phyloP scores from a whole-genome alignment of 1,140 invertebrate species.

The Lerema accius region DNA sequence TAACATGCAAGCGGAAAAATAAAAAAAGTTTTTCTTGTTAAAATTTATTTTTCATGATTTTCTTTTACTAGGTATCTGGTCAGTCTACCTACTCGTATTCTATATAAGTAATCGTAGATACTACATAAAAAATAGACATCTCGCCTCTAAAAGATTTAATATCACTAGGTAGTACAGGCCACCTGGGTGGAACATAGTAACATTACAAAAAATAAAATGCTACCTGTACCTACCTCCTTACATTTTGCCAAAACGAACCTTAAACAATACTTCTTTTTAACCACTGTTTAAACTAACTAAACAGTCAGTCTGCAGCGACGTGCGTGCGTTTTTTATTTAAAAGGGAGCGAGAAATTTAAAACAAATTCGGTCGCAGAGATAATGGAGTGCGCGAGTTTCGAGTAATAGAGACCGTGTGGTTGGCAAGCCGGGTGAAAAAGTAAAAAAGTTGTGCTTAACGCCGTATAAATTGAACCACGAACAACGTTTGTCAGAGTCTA shows the following conservation, averaged over 20 bases:
- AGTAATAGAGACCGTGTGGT: conserved; percentile 71
- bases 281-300: background rate
- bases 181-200: too few relatives aligned
- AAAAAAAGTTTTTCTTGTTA: too few relatives aligned
- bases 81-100: too few relatives aligned
- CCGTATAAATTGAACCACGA: conserved; percentile 28
- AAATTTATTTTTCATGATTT: too few relatives aligned
- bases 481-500: conserved; percentile 2
- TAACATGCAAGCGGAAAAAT: conserved; percentile 27
- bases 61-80: too few relatives aligned
- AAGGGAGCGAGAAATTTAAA: conserved; percentile 67
- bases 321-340: conserved; percentile 52
- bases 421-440: conserved; percentile 74
- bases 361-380: conserved; percentile 72
- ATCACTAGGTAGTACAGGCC: too few relatives aligned
- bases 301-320: conserved; percentile 1
- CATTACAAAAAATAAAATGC: too few relatives aligned
- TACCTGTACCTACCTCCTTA: too few relatives aligned
- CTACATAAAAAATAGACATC: too few relatives aligned
- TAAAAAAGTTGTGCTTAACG: conserved; percentile 57
- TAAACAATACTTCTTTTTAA: background rate
- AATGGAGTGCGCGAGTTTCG: conserved; percentile 73
- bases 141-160: too few relatives aligned
- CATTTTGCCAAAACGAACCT: too few relatives aligned
- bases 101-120: too few relatives aligned